Conservation (phyloP, 30 jellyfish, hydroid and myxozoan species). For the Aurelia sp. region DNA sequence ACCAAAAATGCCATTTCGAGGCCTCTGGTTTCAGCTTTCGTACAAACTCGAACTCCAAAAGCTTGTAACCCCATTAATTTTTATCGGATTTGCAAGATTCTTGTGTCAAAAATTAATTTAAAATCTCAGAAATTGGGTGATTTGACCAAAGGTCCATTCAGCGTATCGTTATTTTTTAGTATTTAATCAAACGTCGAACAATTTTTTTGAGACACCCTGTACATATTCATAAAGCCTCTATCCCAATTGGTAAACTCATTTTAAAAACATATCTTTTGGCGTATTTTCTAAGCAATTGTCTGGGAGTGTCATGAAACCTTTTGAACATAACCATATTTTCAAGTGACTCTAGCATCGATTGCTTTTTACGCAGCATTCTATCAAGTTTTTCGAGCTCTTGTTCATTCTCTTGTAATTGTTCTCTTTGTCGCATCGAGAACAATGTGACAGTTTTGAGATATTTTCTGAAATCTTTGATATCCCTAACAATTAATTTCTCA, state of each 20-base stretch:
- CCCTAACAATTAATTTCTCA: conserved; percentile 21
- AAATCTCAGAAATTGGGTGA: no score
- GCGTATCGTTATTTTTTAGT: no score
- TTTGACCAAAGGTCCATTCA: no score
- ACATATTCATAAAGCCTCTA: background rate
- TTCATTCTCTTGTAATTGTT: background rate
- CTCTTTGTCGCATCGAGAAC: conserved; percentile 6
- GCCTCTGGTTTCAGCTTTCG: no score
- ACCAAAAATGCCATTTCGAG: no score
- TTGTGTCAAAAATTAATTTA: no score
- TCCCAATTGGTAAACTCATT: background rate
- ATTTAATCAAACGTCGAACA: no score
- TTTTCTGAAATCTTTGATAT: conserved; percentile 24
- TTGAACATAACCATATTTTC: background rate
- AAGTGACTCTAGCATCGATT: background rate
- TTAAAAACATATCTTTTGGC: background rate
- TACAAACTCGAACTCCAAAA: no score
- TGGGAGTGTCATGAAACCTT: conserved; percentile 20
- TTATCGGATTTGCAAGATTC: no score
- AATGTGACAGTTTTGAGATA: conserved; percentile 30
- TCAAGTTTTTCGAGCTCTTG: conserved; percentile 1
- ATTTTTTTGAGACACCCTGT: no score
- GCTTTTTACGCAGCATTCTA: background rate
- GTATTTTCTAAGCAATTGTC: conserved; percentile 10
- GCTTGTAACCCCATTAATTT: no score